phyloP scores from a whole-genome alignment of 2,113 vertebrate genomes.

The Paramormyrops kingsleyae region DNA sequence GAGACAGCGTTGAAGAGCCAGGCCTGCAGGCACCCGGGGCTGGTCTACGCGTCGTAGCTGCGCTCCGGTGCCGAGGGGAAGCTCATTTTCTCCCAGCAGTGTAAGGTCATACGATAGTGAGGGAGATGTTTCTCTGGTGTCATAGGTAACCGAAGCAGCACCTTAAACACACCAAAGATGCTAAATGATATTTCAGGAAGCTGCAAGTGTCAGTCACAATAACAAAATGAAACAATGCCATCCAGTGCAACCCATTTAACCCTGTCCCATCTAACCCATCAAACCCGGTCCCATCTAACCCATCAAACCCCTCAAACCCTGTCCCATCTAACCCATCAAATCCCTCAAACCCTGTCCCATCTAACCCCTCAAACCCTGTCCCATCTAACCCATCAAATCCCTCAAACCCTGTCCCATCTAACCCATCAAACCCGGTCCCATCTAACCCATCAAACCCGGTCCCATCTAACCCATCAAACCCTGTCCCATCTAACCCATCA shows the following conservation, averaged over 20 bases:
- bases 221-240: not conserved
- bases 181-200: not conserved
- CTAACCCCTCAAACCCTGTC: too few relatives aligned
- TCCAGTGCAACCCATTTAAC: not conserved
- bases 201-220: not conserved
- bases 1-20: not conserved
- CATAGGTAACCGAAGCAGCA: not conserved
- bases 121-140: not conserved
- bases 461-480: not conserved
- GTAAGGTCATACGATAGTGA: not conserved
- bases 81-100: not conserved
- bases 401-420: too few relatives aligned
- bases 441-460: too few relatives aligned
- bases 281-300: not conserved
- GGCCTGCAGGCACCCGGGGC: not conserved
- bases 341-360: too few relatives aligned
- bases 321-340: not conserved
- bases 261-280: not conserved
- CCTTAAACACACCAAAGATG: not conserved
- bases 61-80: not conserved
- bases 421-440: too few relatives aligned
- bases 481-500: not conserved
- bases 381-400: too few relatives aligned
- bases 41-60: not conserved
- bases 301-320: not conserved